These are phyloP conservation scores for Coreoperca whiteheadi DNA, from an alignment of 2,113 vertebrate species.

Conservation along the genomic window DNA sequence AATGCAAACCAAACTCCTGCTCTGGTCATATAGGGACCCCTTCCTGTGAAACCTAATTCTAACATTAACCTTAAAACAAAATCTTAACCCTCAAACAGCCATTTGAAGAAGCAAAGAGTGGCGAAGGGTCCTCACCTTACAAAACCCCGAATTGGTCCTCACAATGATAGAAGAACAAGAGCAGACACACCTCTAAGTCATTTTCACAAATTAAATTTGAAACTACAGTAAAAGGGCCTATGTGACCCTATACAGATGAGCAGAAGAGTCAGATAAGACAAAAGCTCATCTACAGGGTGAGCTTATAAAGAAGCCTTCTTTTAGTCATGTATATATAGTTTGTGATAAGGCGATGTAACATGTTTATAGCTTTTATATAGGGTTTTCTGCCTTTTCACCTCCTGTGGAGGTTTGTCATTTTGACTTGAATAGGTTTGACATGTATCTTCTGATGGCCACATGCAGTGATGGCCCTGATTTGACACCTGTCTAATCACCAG, in stretches of 20 bases:
- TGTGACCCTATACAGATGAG: not conserved
- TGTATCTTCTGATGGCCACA: slow-evolving; percentile 27
- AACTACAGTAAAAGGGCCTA: not conserved
- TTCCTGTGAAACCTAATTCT: not conserved
- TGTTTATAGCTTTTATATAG: not conserved
- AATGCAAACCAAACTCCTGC: too few species aligned
- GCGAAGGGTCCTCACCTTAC: not conserved
- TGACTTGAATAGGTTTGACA: slow-evolving; percentile 23
- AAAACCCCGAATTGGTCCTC: not conserved
- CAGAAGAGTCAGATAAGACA: not conserved
- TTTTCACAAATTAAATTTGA: not conserved
- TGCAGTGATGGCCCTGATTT: slow-evolving; percentile 35
- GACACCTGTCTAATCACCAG: slow-evolving; percentile 39
- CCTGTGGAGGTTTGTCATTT: not conserved
- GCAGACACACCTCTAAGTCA: not conserved
- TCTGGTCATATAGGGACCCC: too few species aligned
- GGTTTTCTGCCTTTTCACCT: slow-evolving; percentile 8
- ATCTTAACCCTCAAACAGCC: not conserved
- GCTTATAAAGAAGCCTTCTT: not conserved
- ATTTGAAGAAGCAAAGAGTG: not conserved
- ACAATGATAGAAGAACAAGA: not conserved
- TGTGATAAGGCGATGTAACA: not conserved
- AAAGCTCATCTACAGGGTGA: not conserved
- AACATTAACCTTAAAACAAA: not conserved
- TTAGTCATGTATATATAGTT: not conserved